These are phyloP conservation scores for Drosophila birchii DNA, from an alignment of 2,888 invertebrate genomes.

Conservation along the genomic window DNA sequence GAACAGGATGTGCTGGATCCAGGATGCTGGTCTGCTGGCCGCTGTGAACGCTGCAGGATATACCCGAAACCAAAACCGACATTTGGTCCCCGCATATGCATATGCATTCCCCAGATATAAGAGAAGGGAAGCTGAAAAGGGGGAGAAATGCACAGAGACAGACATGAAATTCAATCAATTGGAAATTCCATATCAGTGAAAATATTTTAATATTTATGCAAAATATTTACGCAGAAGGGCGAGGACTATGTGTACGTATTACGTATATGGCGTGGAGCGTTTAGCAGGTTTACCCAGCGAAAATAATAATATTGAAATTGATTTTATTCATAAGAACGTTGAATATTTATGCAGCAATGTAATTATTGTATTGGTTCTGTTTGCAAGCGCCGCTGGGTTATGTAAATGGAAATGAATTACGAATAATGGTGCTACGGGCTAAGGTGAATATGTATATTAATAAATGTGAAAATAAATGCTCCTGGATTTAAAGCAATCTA, in stretches of 20 bases:
- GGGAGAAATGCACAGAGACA: slow-evolving; percentile 27
- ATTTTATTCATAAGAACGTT: slow-evolving; percentile 53
- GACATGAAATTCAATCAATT: slow-evolving; percentile 68
- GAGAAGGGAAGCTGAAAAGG: not conserved
- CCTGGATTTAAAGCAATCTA: slow-evolving; percentile 7
- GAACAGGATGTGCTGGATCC: slow-evolving; percentile 24
- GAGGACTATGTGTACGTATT: not conserved
- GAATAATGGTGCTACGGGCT: not conserved
- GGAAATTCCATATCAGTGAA: slow-evolving; percentile 77
- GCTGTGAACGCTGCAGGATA: slow-evolving; percentile 33
- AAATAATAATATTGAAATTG: slow-evolving; percentile 64
- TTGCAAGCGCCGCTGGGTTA: slow-evolving; percentile 31
- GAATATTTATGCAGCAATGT: slow-evolving; percentile 56
- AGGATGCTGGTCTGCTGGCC: slow-evolving; percentile 28
- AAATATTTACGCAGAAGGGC: slow-evolving; percentile 58
- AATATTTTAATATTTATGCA: slow-evolving; percentile 78
- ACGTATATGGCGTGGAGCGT: not conserved
- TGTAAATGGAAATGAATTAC: slow-evolving; percentile 51
- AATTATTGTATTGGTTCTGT: slow-evolving; percentile 58
- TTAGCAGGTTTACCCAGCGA: slow-evolving; percentile 37
- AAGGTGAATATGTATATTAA: slow-evolving; percentile 18
- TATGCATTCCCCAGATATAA: slow-evolving; percentile 12
- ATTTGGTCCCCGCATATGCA: slow-evolving; percentile 39
- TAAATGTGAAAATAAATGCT: slow-evolving; percentile 5
- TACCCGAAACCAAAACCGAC: slow-evolving; percentile 40